Percentiles rank a stretch among this genome's conserved stretches.
phyloP scores from a whole-genome alignment of 2,888 invertebrate species.

The Plebejus melissa region DNA sequence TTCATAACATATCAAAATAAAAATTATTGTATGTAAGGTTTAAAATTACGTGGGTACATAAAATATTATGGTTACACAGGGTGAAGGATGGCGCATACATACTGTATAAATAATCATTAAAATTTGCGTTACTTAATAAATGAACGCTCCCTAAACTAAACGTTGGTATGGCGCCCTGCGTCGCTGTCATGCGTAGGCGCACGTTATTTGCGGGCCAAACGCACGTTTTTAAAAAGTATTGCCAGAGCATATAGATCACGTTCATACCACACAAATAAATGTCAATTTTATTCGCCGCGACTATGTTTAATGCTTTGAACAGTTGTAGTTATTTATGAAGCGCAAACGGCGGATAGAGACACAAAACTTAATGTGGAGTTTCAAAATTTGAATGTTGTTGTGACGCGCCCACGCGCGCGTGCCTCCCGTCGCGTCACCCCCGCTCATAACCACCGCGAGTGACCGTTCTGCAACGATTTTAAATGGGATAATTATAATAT shows the following conservation, averaged over 20 bases:
- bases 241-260: constrained; percentile 42
- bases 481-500: no score
- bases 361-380: no score
- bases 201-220: constrained; percentile 62
- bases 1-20: no score
- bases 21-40: no score
- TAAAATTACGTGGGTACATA: no score
- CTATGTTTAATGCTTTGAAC: constrained; percentile 26
- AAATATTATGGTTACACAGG: no score
- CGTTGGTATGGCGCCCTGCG: constrained; percentile 42
- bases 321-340: constrained; percentile 22
- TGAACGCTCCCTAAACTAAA: constrained; percentile 16
- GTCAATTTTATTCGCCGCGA: constrained; percentile 12
- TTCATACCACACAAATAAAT: constrained; percentile 34
- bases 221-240: constrained; percentile 50
- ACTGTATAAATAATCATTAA: neutral
- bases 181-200: constrained; percentile 52
- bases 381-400: no score
- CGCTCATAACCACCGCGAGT: no score
- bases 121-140: neutral
- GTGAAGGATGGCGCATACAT: neutral
- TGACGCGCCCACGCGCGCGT: no score
- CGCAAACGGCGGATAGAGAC: no score
- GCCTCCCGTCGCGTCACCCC: no score
- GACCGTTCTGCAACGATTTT: no score